Evolutionary conservation across 2,888 invertebrate genomes (phyloP).

Genomic region (Atrina japonica): DNA sequence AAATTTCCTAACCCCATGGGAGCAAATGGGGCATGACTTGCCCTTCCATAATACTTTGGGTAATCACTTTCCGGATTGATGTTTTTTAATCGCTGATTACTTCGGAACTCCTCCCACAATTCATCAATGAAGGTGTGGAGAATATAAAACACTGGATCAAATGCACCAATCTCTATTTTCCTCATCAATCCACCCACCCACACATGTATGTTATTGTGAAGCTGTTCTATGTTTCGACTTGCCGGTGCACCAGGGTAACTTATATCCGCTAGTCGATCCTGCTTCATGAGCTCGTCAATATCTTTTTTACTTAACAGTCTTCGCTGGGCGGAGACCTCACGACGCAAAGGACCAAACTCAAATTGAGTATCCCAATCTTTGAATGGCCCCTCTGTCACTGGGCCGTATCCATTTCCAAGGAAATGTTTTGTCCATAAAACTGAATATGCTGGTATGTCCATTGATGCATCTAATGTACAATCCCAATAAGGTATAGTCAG

Average conservation of each 20-base stretch:
- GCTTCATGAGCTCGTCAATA: slow-evolving; percentile 52
- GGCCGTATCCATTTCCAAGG: slow-evolving; percentile 65
- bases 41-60: slow-evolving; percentile 51
- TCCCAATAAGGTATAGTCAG: slow-evolving; percentile 73
- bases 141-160: slow-evolving; percentile 70
- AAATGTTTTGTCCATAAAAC: slow-evolving; percentile 63
- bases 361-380: slow-evolving; percentile 55
- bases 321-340: slow-evolving; percentile 51
- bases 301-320: slow-evolving; percentile 57
- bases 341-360: slow-evolving; percentile 47
- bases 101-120: slow-evolving; percentile 66
- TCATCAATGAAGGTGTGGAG: slow-evolving; percentile 67
- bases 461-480: slow-evolving; percentile 61
- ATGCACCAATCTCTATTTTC: slow-evolving; percentile 66
- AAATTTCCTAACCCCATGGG: slow-evolving; percentile 65
- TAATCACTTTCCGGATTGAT: slow-evolving; percentile 61
- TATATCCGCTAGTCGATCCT: slow-evolving; percentile 50
- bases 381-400: slow-evolving; percentile 61
- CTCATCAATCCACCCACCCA: slow-evolving; percentile 70
- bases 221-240: slow-evolving; percentile 59
- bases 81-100: slow-evolving; percentile 46
- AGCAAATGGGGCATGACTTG: slow-evolving; percentile 58
- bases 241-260: slow-evolving; percentile 57
- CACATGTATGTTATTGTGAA: slow-evolving; percentile 68
- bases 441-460: slow-evolving; percentile 55